Evolutionary conservation across 2,113 vertebrate genomes (phyloP).

Genomic region (Oreamnos americanus): DNA sequence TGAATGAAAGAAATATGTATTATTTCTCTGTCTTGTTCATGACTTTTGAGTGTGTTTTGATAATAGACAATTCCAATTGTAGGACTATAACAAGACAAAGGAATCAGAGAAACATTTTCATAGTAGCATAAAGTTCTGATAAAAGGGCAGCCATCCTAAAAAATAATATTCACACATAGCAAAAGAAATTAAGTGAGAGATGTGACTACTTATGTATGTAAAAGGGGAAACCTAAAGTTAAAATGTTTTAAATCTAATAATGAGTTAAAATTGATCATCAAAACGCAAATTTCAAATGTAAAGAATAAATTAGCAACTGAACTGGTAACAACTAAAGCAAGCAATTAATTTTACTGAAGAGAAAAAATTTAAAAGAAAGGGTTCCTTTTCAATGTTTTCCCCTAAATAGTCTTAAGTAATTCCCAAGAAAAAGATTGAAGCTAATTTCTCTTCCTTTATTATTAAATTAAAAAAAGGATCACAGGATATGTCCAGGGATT

Average conservation of each 20-base stretch:
- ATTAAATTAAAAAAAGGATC: neutral
- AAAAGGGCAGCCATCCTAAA: neutral
- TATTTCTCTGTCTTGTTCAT: neutral
- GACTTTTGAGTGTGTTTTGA: neutral
- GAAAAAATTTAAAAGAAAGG: neutral
- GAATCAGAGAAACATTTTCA: neutral
- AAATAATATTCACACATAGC: neutral
- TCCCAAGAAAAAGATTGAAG: neutral
- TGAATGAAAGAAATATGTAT: neutral
- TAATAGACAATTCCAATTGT: neutral
- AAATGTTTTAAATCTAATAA: neutral
- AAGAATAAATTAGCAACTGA: neutral
- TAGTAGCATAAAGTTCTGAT: neutral
- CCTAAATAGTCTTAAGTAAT: neutral
- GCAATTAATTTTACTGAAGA: neutral
- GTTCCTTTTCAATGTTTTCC: neutral
- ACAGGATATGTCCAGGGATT: neutral
- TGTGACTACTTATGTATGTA: neutral
- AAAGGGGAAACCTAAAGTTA: neutral
- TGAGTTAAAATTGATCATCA: neutral
- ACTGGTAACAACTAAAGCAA: neutral
- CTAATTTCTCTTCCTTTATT: neutral
- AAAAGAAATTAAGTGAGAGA: neutral
- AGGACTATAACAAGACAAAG: neutral
- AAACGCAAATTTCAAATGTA: neutral